Evolutionary conservation across 2,113 vertebrate genomes (phyloP).

Genomic region (Pelodiscus sinensis): DNA sequence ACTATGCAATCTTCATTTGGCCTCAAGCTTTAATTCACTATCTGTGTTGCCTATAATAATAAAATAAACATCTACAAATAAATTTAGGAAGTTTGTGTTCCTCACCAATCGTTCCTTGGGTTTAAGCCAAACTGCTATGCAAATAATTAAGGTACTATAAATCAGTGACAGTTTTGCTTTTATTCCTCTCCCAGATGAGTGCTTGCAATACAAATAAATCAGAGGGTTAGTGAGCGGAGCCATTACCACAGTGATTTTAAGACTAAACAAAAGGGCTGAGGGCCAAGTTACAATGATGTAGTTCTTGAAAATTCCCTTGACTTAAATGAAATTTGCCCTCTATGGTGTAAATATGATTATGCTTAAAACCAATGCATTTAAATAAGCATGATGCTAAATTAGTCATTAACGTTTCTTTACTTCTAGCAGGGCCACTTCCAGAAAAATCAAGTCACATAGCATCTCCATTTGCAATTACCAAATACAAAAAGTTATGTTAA

Average conservation of each 20-base stretch:
- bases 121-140: neutral
- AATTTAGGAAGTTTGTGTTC: neutral
- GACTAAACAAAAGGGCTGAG: neutral
- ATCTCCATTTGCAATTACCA: neutral
- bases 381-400: neutral
- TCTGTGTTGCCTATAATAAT: neutral
- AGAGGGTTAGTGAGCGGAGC: neutral
- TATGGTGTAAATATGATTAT: neutral
- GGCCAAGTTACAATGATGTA: neutral
- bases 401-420: neutral
- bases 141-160: neutral
- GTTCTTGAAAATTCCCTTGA: neutral
- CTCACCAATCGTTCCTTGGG: neutral
- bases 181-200: neutral
- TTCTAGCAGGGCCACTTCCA: neutral
- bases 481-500: neutral
- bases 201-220: conserved; percentile 19
- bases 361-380: neutral
- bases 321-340: fast-evolving
- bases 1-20: neutral
- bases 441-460: neutral
- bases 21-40: neutral
- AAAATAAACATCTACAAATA: neutral
- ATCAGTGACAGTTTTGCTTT: neutral
- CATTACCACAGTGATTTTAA: neutral